Conservation (phyloP, 2,888 invertebrate genomes). For the Lepidocyrtinus sp. region DNA sequence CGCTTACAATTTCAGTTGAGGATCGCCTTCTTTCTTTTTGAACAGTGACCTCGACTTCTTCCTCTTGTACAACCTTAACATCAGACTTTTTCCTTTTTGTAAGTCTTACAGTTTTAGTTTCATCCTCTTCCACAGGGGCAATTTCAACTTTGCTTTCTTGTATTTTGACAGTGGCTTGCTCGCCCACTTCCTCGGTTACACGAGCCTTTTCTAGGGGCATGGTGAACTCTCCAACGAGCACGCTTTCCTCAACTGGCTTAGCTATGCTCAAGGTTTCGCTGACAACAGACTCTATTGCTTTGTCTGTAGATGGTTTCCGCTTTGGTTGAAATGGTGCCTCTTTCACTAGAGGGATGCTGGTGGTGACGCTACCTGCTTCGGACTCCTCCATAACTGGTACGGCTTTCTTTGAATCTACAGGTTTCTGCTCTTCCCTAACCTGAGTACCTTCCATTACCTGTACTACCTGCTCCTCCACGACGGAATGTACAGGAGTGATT, state of each 20-base stretch:
- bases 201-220: not conserved
- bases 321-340: not conserved
- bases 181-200: not conserved
- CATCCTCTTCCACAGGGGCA: not conserved
- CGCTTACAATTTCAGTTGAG: conserved; percentile 33
- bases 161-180: not conserved
- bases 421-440: not conserved
- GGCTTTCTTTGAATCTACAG: not conserved
- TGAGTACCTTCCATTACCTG: not conserved
- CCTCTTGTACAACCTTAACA: not conserved
- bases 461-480: not conserved
- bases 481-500: not conserved
- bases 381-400: not conserved
- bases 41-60: not conserved
- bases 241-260: not conserved
- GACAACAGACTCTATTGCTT: not conserved
- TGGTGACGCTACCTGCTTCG: not conserved
- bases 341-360: not conserved
- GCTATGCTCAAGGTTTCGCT: not conserved
- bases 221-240: not conserved
- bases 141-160: not conserved
- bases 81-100: conserved; percentile 5
- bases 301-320: not conserved
- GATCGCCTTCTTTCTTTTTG: not conserved
- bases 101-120: not conserved